Conservation (phyloP, 2,797 vertebrate genomes). For the Tachyglossus aculeatus region DNA sequence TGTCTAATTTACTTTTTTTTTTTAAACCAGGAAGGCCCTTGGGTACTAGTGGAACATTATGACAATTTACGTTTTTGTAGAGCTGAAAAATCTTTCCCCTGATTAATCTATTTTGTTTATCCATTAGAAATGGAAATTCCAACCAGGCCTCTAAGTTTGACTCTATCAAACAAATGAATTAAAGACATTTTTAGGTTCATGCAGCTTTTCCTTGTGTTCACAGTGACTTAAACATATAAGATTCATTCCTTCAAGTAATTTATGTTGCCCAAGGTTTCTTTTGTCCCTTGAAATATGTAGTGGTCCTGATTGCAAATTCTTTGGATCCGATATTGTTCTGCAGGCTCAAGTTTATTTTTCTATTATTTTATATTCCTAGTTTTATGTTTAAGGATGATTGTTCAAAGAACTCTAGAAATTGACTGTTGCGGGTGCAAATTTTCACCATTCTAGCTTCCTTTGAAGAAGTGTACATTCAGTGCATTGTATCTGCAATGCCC, state of each 20-base stretch:
- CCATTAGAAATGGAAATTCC: neutral
- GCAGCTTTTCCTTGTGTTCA: neutral
- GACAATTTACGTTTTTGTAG: neutral
- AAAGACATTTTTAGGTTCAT: neutral
- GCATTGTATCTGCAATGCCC: neutral
- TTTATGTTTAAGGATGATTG: neutral
- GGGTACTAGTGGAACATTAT: neutral
- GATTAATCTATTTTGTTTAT: neutral
- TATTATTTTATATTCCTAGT: neutral
- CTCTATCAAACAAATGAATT: neutral
- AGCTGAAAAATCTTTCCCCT: too few relatives aligned
- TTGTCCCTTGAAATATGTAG: neutral
- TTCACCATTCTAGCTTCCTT: neutral
- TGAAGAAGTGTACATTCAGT: neutral
- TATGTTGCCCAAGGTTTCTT: neutral
- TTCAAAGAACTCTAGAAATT: neutral
- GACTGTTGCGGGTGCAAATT: neutral
- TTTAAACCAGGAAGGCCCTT: neutral
- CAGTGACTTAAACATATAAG: neutral
- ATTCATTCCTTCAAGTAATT: neutral
- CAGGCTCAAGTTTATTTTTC: too few relatives aligned
- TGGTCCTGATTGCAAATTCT: neutral
- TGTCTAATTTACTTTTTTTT: neutral
- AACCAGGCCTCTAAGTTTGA: neutral
- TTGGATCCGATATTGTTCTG: too few relatives aligned